Conservation (phyloP, 2,113 vertebrate species). For the Perognathus longimembris region DNA sequence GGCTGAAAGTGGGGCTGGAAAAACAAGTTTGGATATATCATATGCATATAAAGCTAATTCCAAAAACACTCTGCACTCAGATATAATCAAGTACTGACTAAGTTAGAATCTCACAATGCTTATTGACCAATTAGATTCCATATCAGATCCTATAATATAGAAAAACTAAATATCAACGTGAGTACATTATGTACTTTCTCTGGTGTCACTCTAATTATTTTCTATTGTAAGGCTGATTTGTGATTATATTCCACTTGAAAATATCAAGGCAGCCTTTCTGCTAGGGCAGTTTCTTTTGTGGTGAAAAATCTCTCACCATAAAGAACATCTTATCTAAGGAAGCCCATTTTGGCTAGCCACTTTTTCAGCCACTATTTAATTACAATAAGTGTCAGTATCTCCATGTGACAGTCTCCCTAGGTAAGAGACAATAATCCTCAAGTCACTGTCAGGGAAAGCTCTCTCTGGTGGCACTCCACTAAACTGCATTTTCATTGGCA, state of each 20-base stretch:
- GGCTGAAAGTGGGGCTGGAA: background rate
- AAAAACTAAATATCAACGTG: background rate
- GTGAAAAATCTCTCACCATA: background rate
- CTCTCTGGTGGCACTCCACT: background rate
- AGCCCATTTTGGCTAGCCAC: slow-evolving; percentile 28
- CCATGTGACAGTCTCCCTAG: slow-evolving; percentile 7
- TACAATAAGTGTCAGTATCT: slow-evolving; percentile 11
- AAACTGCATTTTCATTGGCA: slow-evolving; percentile 58
- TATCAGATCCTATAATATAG: background rate
- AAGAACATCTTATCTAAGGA: background rate
- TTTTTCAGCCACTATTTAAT: slow-evolving; percentile 57
- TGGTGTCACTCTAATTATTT: background rate
- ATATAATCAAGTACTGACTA: background rate
- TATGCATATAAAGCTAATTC: background rate
- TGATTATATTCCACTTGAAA: background rate
- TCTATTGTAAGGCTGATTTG: background rate
- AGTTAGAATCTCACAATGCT: background rate
- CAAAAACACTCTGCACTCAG: background rate
- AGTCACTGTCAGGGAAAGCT: background rate
- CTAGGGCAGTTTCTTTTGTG: background rate
- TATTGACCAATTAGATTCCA: background rate
- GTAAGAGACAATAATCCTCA: slow-evolving; percentile 13
- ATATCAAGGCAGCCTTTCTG: background rate
- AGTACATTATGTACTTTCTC: background rate
- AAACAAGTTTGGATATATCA: background rate